Evolutionary conservation across 2,888 invertebrate genomes (phyloP).

Genomic region (Priapulus caudatus): DNA sequence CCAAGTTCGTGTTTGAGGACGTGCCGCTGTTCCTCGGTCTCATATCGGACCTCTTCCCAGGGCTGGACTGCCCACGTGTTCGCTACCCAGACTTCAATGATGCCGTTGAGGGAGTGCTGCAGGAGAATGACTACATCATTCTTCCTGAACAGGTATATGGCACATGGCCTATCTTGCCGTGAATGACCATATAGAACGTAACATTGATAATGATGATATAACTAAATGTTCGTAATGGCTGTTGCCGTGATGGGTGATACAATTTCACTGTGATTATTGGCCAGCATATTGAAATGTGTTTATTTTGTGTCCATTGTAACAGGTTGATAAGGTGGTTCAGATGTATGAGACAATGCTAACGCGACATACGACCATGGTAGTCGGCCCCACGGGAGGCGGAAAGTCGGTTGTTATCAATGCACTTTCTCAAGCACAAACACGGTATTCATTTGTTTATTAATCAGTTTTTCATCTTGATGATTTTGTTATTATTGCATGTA

Average conservation of each 20-base stretch:
- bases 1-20: constrained; percentile 84
- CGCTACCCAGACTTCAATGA: constrained; percentile 74
- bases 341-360: constrained; percentile 91
- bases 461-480: neutral
- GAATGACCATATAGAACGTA: too few species aligned
- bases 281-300: too few species aligned
- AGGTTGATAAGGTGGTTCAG: constrained; percentile 79
- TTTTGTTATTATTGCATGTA: constrained; percentile 7
- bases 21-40: constrained; percentile 75
- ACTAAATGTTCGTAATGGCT: too few species aligned
- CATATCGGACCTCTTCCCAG: constrained; percentile 78
- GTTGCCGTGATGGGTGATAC: too few species aligned
- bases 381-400: constrained; percentile 85
- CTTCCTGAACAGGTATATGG: constrained; percentile 54
- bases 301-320: too few species aligned
- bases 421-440: constrained; percentile 61
- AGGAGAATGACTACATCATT: constrained; percentile 54
- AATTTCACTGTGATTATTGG: too few species aligned
- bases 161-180: too few species aligned
- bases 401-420: constrained; percentile 72
- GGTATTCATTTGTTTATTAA: constrained; percentile 22
- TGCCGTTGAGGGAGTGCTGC: constrained; percentile 56
- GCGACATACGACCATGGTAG: constrained; percentile 77
- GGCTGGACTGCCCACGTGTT: constrained; percentile 73
- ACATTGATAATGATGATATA: too few species aligned